Evolutionary conservation across 2,113 vertebrate genomes (phyloP), one percentile per base, ranked within the genome.

Genomic region (Axis porcinus): DNA sequence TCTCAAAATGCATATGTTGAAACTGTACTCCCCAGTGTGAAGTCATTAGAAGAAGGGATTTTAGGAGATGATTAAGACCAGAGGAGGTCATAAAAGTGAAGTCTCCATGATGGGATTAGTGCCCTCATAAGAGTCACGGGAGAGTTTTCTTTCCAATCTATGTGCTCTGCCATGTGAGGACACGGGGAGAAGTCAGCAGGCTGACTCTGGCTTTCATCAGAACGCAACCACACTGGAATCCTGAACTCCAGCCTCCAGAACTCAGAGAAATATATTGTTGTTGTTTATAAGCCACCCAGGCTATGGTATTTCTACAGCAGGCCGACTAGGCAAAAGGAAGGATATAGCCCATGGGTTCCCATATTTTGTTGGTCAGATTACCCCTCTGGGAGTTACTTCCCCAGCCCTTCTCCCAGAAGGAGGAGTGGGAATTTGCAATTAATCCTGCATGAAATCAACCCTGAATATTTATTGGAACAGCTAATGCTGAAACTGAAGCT

Each of bases 101-200:
- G 30, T 47, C 30, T 36, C 17, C 52, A 7, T 21, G 15, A 58
- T 74, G 15, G 6, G 40, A 86, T 58, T 47, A 57, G 52, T 36
- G 10, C 8, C 9, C 10, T 85, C 36, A 7, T 13, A 84, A 13
- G 23, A 84, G 47, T 55, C 36, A 47, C 0, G 12, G 40, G 60
- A 55, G 62, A 50, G 40, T 17, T 47, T 11, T 3, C 52, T 85
- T 74, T 43, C 40, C 23, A 52, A 16, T 47, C 54, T 55, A 25
- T 0, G 10, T 0, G 4, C 40, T 93, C 25, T 74, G 52, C 30
- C 30, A 5, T 0, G 0, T 28, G 40, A 85, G 36, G 19, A 55
- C 19, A 13, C 50, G 47, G 30, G 33, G 36, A 92, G 30, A 74
- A 85, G 28, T 47, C 40, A 47, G 52, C 50, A 57, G 30, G 47